These are phyloP conservation scores for Actinostola sp. DNA, from an alignment of 92 coral and sea anemone species.

Conservation along the genomic window DNA sequence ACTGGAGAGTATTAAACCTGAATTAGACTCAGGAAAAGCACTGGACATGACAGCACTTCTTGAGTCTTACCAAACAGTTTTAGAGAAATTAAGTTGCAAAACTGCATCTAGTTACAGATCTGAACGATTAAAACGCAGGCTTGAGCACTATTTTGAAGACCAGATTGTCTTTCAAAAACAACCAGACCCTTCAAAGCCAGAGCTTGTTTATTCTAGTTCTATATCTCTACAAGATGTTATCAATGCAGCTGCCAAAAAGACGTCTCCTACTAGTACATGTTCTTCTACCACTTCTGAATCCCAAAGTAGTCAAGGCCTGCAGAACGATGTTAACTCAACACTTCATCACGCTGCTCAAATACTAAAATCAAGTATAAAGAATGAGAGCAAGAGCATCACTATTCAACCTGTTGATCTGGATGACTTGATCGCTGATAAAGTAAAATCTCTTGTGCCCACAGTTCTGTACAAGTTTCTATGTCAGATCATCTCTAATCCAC, in stretches of 20 bases:
- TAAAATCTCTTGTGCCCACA: conserved; percentile 34
- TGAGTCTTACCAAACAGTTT: too few species aligned
- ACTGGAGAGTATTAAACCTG: too few species aligned
- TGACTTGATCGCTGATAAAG: conserved; percentile 45
- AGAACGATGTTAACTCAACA: conserved; percentile 5
- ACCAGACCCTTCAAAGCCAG: too few species aligned
- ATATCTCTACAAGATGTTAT: too few species aligned
- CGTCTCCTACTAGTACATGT: neutral
- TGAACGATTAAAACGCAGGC: too few species aligned
- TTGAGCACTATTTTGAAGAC: too few species aligned
- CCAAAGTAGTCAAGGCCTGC: neutral
- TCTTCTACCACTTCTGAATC: neutral
- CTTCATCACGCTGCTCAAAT: conserved; percentile 54
- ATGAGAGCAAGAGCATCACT: conserved; percentile 28
- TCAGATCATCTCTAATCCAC: conserved; percentile 32
- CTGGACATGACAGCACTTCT: too few species aligned
- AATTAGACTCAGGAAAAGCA: too few species aligned
- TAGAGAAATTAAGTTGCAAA: too few species aligned
- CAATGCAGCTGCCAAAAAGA: conserved; percentile 36
- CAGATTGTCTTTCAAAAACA: too few species aligned
- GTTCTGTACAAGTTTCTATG: conserved; percentile 51
- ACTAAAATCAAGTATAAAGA: conserved; percentile 41
- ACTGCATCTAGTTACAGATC: too few species aligned
- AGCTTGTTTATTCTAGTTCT: too few species aligned
- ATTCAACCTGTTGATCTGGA: conserved; percentile 51